Conservation (phyloP, 2,797 vertebrate species). For the Pangasius krempfi region DNA sequence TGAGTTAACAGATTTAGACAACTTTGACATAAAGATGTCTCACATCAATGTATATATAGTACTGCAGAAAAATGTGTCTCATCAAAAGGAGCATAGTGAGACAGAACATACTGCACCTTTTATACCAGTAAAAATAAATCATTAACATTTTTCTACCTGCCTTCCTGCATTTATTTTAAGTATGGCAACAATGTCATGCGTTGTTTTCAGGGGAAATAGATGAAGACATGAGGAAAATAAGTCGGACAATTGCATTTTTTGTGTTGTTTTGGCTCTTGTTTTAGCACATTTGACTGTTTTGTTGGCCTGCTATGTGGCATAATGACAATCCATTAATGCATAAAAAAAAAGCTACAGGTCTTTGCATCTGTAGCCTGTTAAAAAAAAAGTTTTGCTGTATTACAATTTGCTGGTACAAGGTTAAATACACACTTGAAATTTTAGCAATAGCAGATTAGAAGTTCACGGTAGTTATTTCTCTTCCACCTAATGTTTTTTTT, state of each 20-base stretch:
- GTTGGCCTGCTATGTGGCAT: neutral
- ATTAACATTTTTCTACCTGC: slow-evolving; percentile 81
- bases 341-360: neutral
- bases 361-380: neutral
- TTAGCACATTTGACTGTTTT: slow-evolving; percentile 7
- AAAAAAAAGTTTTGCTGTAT: neutral
- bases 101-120: slow-evolving; percentile 80
- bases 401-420: neutral
- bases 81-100: slow-evolving; percentile 72
- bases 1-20: slow-evolving; percentile 73
- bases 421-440: slow-evolving; percentile 18
- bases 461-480: neutral
- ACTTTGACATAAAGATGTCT: slow-evolving; percentile 70
- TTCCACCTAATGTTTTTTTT: neutral
- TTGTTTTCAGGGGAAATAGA: neutral
- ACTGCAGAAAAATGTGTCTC: slow-evolving; percentile 71
- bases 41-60: slow-evolving; percentile 79
- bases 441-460: neutral
- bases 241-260: neutral
- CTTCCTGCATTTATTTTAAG: slow-evolving; percentile 61
- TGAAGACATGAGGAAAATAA: neutral
- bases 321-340: slow-evolving; percentile 4
- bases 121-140: slow-evolving; percentile 87
- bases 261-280: neutral
- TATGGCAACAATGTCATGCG: slow-evolving; percentile 10